These are phyloP conservation scores for Xiphydria camelus DNA, from an alignment of 2,888 invertebrate species.

Conservation along the genomic window DNA sequence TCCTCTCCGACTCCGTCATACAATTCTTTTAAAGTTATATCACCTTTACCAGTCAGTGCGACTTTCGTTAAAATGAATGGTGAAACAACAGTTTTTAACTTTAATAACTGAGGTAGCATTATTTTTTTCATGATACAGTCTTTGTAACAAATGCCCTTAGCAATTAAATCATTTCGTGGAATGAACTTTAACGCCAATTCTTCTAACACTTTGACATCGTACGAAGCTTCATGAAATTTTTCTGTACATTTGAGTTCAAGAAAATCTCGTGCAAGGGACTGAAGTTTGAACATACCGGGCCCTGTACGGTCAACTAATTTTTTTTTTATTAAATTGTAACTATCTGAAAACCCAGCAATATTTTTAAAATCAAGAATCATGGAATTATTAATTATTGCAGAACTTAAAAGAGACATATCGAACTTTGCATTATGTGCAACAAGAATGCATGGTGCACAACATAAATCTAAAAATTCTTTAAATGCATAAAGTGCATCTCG, in stretches of 20 bases:
- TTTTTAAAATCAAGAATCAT: constrained; percentile 10
- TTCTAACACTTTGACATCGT: constrained; percentile 10
- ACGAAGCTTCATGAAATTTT: constrained; percentile 14
- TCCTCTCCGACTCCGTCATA: too few relatives aligned
- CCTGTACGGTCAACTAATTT: constrained; percentile 13
- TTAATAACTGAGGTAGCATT: too few relatives aligned
- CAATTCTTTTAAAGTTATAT: too few relatives aligned
- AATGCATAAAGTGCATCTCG: constrained; percentile 8
- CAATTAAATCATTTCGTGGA: too few relatives aligned
- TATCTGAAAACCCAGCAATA: constrained; percentile 18
- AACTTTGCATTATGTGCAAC: constrained; percentile 19
- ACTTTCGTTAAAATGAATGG: too few relatives aligned
- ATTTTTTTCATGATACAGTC: too few relatives aligned
- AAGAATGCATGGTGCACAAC: constrained; percentile 9
- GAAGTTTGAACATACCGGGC: constrained; percentile 9
- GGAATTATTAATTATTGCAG: constrained; percentile 9
- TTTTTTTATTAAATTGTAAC: constrained; percentile 9
- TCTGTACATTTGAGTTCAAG: not conserved
- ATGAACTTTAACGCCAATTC: too few relatives aligned
- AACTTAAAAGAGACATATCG: constrained; percentile 11
- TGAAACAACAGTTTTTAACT: too few relatives aligned
- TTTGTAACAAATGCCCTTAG: too few relatives aligned
- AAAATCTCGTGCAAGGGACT: constrained; percentile 13
- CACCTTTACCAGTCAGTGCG: too few relatives aligned
- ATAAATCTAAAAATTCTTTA: constrained; percentile 12